Conservation (phyloP, 2,888 invertebrate genomes). For the Sinhomidia bicolor region DNA sequence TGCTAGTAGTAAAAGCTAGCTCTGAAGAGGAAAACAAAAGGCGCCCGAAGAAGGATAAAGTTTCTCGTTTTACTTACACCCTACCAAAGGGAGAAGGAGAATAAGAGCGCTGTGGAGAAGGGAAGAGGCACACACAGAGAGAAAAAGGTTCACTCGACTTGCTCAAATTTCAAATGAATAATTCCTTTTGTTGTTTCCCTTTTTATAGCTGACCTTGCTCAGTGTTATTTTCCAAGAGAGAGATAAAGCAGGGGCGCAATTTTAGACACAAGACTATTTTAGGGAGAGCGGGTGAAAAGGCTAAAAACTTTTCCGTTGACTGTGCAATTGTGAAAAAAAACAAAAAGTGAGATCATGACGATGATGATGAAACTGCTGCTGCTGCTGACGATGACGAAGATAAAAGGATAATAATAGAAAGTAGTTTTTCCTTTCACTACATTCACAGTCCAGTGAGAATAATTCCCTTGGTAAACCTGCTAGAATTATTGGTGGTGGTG, state of each 20-base stretch:
- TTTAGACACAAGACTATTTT: neutral
- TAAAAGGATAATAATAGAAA: slow-evolving; percentile 47
- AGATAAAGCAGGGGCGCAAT: neutral
- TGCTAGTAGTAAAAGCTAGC: too few relatives aligned
- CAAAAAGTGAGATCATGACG: neutral
- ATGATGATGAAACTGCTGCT: neutral
- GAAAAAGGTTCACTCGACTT: slow-evolving; percentile 17
- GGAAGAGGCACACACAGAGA: neutral
- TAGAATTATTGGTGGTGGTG: neutral
- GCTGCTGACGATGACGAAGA: slow-evolving; percentile 22
- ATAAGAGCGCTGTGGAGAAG: neutral
- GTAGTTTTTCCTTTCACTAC: slow-evolving; percentile 10
- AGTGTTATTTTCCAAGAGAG: slow-evolving; percentile 14
- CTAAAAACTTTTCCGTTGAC: slow-evolving; percentile 5
- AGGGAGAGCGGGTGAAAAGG: slow-evolving; percentile 15
- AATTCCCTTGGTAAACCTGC: neutral
- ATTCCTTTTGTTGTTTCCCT: slow-evolving; percentile 48
- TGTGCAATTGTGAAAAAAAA: neutral
- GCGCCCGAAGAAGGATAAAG: slow-evolving; percentile 16
- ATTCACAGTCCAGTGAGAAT: slow-evolving; percentile 7
- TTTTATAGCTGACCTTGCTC: slow-evolving; percentile 39
- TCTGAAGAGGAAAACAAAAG: too few relatives aligned
- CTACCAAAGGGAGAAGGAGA: too few relatives aligned
- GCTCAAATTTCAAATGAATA: slow-evolving; percentile 48
- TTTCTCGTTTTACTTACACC: too few relatives aligned